Evolutionary conservation across 2,113 vertebrate species (phyloP).

Genomic region (Takifugu bimaculatus): DNA sequence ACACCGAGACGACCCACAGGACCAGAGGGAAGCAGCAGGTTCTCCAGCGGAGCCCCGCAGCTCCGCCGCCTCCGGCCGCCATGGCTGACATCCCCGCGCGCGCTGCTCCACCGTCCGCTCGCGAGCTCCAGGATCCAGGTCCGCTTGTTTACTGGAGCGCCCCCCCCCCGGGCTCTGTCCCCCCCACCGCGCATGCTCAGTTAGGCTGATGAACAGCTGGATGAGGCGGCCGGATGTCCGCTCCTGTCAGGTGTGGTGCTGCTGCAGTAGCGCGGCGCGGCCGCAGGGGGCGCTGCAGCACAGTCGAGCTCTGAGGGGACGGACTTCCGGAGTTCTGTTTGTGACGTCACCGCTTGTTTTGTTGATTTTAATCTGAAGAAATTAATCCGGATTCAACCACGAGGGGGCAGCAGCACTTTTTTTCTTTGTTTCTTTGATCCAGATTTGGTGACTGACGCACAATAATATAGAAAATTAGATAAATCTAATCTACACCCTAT

Average conservation of each 20-base stretch:
- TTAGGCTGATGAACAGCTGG: background rate
- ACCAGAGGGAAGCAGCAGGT: slow-evolving; percentile 74
- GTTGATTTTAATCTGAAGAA: too few relatives aligned
- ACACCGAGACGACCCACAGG: slow-evolving; percentile 74
- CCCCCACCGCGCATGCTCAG: background rate
- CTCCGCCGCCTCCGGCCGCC: slow-evolving; percentile 58
- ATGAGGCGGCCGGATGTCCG: background rate
- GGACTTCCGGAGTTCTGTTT: too few relatives aligned
- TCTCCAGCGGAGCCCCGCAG: slow-evolving; percentile 70
- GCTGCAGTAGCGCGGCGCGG: slow-evolving; percentile 26
- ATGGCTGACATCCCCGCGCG: slow-evolving; percentile 62
- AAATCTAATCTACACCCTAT: too few relatives aligned
- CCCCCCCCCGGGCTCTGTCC: slow-evolving; percentile 31
- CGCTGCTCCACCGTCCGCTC: slow-evolving; percentile 46
- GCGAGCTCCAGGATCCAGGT: slow-evolving; percentile 58
- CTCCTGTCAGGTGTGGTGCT: slow-evolving; percentile 23
- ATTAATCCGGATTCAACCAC: too few relatives aligned
- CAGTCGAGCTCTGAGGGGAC: background rate
- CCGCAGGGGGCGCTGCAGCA: slow-evolving; percentile 17
- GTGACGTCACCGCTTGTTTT: too few relatives aligned
- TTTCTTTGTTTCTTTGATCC: too few relatives aligned
- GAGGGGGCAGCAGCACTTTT: too few relatives aligned
- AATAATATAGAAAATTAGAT: too few relatives aligned
- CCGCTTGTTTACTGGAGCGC: slow-evolving; percentile 51
- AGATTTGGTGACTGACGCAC: too few relatives aligned